These are phyloP conservation scores for Halichoerus grypus DNA, from an alignment of 2,113 vertebrate species.

Conservation along the genomic window DNA sequence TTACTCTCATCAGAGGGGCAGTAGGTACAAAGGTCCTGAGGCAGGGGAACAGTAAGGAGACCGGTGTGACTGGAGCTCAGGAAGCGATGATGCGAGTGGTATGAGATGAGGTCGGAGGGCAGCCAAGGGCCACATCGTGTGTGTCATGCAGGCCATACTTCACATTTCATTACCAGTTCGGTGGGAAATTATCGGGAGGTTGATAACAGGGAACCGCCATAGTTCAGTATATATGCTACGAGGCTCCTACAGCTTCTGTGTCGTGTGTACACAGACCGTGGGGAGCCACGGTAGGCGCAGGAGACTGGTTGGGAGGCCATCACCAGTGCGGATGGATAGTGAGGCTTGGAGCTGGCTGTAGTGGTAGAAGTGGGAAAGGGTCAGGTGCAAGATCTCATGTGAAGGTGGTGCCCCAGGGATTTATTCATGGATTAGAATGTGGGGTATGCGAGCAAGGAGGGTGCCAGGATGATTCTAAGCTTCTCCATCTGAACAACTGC, in stretches of 20 bases:
- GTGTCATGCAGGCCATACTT: not conserved
- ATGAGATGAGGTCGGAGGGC: not conserved
- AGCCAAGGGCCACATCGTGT: not conserved
- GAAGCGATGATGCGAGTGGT: not conserved
- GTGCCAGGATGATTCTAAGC: not conserved
- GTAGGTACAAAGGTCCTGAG: not conserved
- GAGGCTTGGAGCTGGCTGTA: not conserved
- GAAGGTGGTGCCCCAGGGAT: not conserved
- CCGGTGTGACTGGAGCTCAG: not conserved
- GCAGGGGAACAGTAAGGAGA: not conserved
- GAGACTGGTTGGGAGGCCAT: not conserved
- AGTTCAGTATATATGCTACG: accelerated
- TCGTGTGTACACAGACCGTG: not conserved
- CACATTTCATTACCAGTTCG: not conserved
- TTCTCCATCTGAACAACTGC: not conserved
- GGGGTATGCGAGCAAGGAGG: not conserved
- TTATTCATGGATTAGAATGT: not conserved
- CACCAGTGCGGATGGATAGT: accelerated
- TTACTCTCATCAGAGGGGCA: not conserved
- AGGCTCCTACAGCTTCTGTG: not conserved
- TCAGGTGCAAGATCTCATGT: not conserved
- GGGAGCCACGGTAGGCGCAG: not conserved
- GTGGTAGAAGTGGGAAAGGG: not conserved
- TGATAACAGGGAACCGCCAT: not conserved
- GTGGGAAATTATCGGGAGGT: not conserved